A percentile compares a stretch with the other conserved stretches of the same genome.
phyloP scores from a whole-genome alignment of 1,140 invertebrate genomes.

The Drosophila bocqueti region DNA sequence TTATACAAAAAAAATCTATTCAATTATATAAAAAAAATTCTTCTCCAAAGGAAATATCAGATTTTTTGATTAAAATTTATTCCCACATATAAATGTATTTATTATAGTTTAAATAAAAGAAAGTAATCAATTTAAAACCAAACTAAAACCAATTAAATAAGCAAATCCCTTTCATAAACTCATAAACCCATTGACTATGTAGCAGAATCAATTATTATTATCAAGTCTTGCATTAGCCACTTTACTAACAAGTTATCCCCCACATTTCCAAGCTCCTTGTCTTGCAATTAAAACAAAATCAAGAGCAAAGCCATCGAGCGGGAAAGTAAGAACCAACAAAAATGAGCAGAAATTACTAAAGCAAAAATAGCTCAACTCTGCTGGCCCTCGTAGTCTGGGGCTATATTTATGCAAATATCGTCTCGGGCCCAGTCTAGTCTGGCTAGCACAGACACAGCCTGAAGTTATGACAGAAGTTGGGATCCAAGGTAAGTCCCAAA shows the following conservation, averaged over 20 bases:
- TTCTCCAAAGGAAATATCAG: too few species aligned
- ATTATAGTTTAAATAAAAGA: neutral
- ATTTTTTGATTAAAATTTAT: too few species aligned
- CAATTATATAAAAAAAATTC: too few species aligned
- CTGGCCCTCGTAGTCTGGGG: neutral
- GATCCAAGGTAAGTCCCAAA: conserved; percentile 4
- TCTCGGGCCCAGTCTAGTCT: conserved; percentile 55
- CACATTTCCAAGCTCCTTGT: conserved; percentile 30
- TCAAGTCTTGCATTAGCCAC: conserved; percentile 27
- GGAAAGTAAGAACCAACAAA: neutral
- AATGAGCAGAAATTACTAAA: conserved; percentile 27
- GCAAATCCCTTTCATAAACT: neutral
- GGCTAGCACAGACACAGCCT: conserved; percentile 36
- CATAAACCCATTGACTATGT: neutral
- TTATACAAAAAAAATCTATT: too few species aligned
- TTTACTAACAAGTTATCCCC: neutral
- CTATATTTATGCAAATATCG: conserved; percentile 59
- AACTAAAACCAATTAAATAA: neutral
- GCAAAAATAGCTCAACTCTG: conserved; percentile 41
- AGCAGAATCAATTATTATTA: conserved; percentile 6
- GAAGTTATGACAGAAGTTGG: conserved; percentile 8
- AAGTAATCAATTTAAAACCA: neutral
- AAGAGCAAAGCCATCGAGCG: conserved; percentile 57
- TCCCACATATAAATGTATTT: too few species aligned
- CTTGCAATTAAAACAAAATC: conserved; percentile 72